Conservation (phyloP, 30 jellyfish, hydroid and myxozoan genomes). For the Rhopilema esculentum region DNA sequence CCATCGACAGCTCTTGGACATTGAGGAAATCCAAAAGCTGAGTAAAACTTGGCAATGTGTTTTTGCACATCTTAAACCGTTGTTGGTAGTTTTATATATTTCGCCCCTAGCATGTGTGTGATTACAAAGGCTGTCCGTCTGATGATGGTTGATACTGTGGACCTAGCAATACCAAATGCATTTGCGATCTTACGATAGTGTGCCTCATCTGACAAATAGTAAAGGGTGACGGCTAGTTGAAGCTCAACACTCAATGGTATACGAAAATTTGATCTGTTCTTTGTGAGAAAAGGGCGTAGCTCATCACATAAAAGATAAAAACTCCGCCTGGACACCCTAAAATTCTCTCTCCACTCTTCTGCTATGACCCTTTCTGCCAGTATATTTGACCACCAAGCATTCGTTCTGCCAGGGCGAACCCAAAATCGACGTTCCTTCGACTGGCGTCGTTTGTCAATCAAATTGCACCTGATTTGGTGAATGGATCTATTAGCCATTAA, state of each 20-base stretch:
- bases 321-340: no score
- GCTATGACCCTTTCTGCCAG: slow-evolving; percentile 42
- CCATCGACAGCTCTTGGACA: slow-evolving; percentile 4
- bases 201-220: no score
- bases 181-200: slow-evolving; percentile 30
- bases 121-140: slow-evolving; percentile 29
- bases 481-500: no score
- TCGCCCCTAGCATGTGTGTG: slow-evolving; percentile 10
- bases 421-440: slow-evolving; percentile 16
- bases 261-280: slow-evolving; percentile 21
- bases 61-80: slow-evolving; percentile 21
- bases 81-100: slow-evolving; percentile 18
- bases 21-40: slow-evolving; percentile 22
- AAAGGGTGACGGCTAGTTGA: slow-evolving; percentile 26
- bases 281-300: slow-evolving; percentile 30
- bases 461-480: no score
- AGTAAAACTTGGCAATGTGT: slow-evolving; percentile 17
- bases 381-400: slow-evolving; percentile 17
- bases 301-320: slow-evolving; percentile 17
- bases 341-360: slow-evolving; percentile 17
- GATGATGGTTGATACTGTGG: slow-evolving; percentile 20
- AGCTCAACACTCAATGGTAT: slow-evolving; percentile 36
- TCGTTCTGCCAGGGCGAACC: slow-evolving; percentile 14
- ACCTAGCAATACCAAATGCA: slow-evolving; percentile 29
- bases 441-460: no score